Evolutionary conservation across 2,888 invertebrate genomes (phyloP).

Genomic region (Caenorhabditis sp.): DNA sequence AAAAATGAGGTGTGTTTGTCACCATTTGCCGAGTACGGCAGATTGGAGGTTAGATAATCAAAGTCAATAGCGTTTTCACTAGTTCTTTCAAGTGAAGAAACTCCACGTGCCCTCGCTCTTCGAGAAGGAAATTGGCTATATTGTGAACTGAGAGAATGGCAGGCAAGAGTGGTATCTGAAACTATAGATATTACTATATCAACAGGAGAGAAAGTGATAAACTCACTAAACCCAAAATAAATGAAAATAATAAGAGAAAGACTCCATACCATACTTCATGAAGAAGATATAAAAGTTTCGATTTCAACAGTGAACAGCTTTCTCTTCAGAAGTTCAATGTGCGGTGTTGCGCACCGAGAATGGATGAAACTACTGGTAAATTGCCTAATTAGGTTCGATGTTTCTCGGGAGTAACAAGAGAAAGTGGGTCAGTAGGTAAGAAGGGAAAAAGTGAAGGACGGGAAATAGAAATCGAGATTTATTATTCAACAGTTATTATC

Average conservation of each 20-base stretch:
- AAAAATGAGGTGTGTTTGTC: not conserved
- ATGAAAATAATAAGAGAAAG: not conserved
- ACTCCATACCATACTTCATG: conserved; percentile 31
- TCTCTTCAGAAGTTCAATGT: conserved; percentile 22
- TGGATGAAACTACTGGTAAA: conserved; percentile 37
- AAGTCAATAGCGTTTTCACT: conserved; percentile 43
- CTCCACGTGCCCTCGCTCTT: conserved; percentile 52
- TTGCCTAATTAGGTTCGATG: conserved; percentile 47
- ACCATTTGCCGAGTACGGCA: conserved; percentile 39
- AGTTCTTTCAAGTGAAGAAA: conserved; percentile 16
- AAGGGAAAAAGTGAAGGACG: conserved; percentile 14
- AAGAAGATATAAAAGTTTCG: conserved; percentile 1
- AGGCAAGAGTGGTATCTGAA: conserved; percentile 16
- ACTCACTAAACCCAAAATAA: conserved; percentile 11
- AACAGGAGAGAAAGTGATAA: not conserved
- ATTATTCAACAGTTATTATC: conserved; percentile 28
- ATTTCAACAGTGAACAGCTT: not conserved
- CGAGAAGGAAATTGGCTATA: conserved; percentile 12
- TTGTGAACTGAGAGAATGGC: conserved; percentile 49
- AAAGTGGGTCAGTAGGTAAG: conserved; percentile 49
- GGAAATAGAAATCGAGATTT: conserved; percentile 8
- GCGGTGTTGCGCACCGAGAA: conserved; percentile 27
- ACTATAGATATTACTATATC: no score
- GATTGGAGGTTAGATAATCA: conserved; percentile 44
- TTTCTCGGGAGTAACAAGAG: conserved; percentile 50